Conservation (phyloP, 2,113 vertebrate species). For the Panthera uncia region DNA sequence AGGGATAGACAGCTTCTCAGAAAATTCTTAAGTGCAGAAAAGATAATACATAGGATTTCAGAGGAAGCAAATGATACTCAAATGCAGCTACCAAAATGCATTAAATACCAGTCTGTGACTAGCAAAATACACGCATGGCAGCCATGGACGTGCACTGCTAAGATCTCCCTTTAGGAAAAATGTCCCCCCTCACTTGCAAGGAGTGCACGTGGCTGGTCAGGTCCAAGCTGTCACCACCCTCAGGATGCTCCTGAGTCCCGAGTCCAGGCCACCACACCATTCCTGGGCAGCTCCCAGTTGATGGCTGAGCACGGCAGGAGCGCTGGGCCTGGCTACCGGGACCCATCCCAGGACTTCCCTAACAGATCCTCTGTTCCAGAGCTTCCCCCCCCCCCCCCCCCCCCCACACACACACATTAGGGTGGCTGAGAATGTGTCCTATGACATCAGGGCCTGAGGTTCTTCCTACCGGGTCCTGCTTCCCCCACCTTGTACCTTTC, state of each 20-base stretch:
- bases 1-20: background rate
- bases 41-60: background rate
- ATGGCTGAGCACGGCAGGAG: background rate
- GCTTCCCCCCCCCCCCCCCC: no score
- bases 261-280: background rate
- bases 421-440: background rate
- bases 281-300: background rate
- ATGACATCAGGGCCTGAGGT: background rate
- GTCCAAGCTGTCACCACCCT: background rate
- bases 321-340: background rate
- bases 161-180: background rate
- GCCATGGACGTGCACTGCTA: background rate
- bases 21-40: background rate
- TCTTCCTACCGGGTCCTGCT: background rate
- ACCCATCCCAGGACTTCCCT: fast-evolving
- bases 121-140: background rate
- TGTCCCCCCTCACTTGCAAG: background rate
- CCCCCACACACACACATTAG: no score
- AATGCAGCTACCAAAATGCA: background rate
- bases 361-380: background rate
- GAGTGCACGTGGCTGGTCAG: background rate
- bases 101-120: background rate
- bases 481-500: background rate
- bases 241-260: background rate
- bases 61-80: background rate